Evolutionary conservation across 2,113 vertebrate genomes (phyloP).

Genomic region (Camelus bactrianus): DNA sequence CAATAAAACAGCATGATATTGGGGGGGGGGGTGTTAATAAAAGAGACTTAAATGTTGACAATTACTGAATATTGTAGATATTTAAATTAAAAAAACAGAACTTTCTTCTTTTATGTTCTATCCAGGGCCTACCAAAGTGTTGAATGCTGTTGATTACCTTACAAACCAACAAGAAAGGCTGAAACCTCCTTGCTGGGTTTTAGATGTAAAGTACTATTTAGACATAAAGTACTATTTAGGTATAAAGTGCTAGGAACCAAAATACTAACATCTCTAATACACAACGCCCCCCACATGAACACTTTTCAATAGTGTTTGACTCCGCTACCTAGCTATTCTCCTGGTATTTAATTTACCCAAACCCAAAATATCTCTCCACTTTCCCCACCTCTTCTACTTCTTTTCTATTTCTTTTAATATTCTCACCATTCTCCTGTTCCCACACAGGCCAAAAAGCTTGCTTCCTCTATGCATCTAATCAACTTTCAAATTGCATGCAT

Average conservation of each 20-base stretch:
- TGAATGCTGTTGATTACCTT: not conserved
- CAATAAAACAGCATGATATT: not conserved
- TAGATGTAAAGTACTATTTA: not conserved
- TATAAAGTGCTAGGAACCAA: not conserved
- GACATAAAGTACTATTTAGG: no score
- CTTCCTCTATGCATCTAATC: not conserved
- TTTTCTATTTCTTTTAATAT: not conserved
- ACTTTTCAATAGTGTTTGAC: not conserved
- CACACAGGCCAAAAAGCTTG: not conserved
- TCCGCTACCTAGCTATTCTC: not conserved
- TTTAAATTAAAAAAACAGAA: not conserved
- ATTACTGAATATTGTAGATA: not conserved
- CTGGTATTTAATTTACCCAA: not conserved
- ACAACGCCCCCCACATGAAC: not conserved
- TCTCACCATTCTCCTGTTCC: not conserved
- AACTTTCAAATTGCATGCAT: not conserved
- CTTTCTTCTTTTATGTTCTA: constrained; percentile 34
- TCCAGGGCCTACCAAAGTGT: not conserved
- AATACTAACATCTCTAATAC: not conserved
- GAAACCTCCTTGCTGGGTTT: not conserved
- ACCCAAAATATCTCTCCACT: not conserved
- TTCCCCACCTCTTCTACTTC: not conserved
- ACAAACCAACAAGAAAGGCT: not conserved
- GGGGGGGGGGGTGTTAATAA: accelerated
- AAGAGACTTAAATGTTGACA: not conserved